Evolutionary conservation across 64 coral and sea anemone genomes (phyloP), one percentile per base, ranked within the genome.

Genomic region (Hydrozoanthus tunicans): DNA sequence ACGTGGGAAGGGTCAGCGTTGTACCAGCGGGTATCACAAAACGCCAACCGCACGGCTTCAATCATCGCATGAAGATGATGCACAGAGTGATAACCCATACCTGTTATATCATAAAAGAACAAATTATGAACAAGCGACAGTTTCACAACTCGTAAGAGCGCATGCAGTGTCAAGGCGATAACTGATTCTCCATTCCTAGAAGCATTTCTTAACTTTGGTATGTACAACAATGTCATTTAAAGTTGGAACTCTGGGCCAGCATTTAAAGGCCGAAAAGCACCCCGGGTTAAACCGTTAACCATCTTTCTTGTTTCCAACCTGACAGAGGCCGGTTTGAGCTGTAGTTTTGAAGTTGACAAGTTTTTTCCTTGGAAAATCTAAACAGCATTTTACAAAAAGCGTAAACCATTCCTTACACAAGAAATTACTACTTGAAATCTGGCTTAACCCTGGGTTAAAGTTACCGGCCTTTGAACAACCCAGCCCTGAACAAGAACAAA

Each of bases 21-120:
- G 59, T 95, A 99, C 94, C 94, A 95, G 9, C 77, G 64, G 10
- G 94, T 90, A 81, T 99, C 97, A 5, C 94, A 90, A 90, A 99
- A 99, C 24, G 91, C 93, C 53, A 99, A 54, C n/a, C 92, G 84
- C 6, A 95, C 10, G 4, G 94, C 92, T 63, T 99, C 97, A 11
- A 88, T 92, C 24, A 98, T 68, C 3, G 83, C 64, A 56, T 98
- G 96, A 56, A 98, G 83, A 70, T 98, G 89, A 25, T 95, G 70
- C 53, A 77, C 53, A 9, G 96, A 93, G 76, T 98, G 95, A 77
- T 98, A 92, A 4, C 55, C 59, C 82, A 98, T 91, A 26, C 73
- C 96, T 98, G 52, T 51, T 15, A 63, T 64, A 52, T 8, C 10
- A 76, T 3, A 5, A 9, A 12, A 14, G 24, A 52, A 51, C 12